Evolutionary conservation across 2,888 invertebrate genomes (phyloP), one percentile per base, ranked within the genome.

Genomic region (Eumacrocentrus americanus): DNA sequence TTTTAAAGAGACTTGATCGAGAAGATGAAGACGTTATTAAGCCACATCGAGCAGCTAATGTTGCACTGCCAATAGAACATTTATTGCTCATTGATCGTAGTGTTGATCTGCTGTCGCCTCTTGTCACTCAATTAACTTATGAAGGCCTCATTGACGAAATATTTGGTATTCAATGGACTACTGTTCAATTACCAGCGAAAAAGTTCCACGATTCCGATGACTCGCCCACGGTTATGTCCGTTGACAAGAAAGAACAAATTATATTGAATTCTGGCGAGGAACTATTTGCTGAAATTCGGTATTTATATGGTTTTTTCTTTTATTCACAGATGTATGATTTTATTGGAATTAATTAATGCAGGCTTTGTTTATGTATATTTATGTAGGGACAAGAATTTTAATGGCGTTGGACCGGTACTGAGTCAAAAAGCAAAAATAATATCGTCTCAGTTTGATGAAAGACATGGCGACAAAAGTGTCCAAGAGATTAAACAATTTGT

Each of bases 121-220:
- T 99, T 72, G 89, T 94, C 0, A 96, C 96, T 0, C 99, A 98
- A 76, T 86, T 98, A 34, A 98, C 98, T 0, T 99, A 98, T 73
- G 98, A 98, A 81, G 99, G 98, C 2, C 85, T 99, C 5, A 93
- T 99, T 65, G 99, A 99, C 82, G 98, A 98, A 81, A 86, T 95
- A 59, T 98, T 91, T 81, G 91, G 92, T 34, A 93, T 98, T 60
- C 90, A 89, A 69, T 89, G 86, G 70, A 88, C 90, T 25, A 90
- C 91, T 18, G 92, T 92, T 0, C 88, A 89, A 47, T 86, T 98
- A 72, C 95, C 97, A 0, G 90, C 91, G 0, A 91, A 93, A 70
- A 91, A 90, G 79, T 96, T 97, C 79, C 83, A 86, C 38, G 86
- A 86, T 22, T 84, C 85, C 0, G 89, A 91, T 67, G 90, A 90